Percentiles rank a stretch among this genome's conserved stretches.
phyloP scores from a whole-genome alignment of 2,888 invertebrate genomes.

The Hymenopus coronatus region DNA sequence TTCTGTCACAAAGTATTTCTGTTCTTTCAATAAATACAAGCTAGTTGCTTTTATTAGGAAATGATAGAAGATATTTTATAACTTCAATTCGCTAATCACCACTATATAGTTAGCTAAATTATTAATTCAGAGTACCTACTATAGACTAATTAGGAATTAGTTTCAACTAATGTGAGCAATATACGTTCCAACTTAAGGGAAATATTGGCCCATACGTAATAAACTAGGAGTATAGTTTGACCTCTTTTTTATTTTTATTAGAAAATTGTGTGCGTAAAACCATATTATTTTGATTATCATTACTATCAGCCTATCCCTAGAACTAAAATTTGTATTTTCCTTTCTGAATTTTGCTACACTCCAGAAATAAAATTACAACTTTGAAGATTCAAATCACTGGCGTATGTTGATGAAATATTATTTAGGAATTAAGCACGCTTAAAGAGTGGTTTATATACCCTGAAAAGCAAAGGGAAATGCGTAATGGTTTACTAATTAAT shows the following conservation, averaged over 20 bases:
- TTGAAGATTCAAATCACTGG: not conserved
- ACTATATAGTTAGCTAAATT: not conserved
- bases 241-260: not conserved
- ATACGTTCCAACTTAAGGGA: not conserved
- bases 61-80: not conserved
- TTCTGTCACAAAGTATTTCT: not conserved
- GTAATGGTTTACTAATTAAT: not conserved
- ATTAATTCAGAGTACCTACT: not conserved
- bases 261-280: not conserved
- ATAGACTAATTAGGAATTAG: not conserved
- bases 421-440: not conserved
- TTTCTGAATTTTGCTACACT: not conserved
- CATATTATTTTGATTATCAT: not conserved
- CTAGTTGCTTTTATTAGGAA: not conserved
- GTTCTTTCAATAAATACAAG: not conserved
- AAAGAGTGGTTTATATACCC: not conserved
- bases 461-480: not conserved
- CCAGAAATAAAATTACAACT: not conserved
- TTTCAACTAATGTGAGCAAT: not conserved
- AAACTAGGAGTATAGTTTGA: not conserved
- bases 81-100: not conserved
- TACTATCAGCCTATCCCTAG: not conserved
- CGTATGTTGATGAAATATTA: not conserved
- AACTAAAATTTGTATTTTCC: not conserved
- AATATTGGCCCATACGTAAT: not conserved